Evolutionary conservation across 2,113 vertebrate genomes (phyloP).

Genomic region (Pelmatolapia mariae): DNA sequence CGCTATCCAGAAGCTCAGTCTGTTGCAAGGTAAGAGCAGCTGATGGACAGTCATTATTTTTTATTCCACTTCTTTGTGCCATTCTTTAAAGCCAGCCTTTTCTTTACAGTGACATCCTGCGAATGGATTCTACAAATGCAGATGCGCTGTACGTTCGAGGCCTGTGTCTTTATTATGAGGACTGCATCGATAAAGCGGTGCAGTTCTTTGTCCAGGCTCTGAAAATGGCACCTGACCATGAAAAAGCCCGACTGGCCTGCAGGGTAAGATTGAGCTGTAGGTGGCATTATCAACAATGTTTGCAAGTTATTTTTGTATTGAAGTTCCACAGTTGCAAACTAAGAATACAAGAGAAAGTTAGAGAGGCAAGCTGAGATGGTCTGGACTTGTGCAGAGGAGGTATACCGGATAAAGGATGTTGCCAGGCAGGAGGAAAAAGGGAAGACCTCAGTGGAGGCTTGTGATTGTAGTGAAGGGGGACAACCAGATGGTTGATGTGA

Average conservation of each 20-base stretch:
- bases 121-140: slow-evolving; percentile 91
- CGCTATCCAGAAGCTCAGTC: slow-evolving; percentile 95
- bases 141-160: slow-evolving; percentile 92
- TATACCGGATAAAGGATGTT: not conserved
- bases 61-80: not conserved
- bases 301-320: not conserved
- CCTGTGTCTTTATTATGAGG: slow-evolving; percentile 94
- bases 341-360: not conserved
- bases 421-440: not conserved
- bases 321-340: not conserved
- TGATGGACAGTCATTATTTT: not conserved
- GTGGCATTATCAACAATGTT: not conserved
- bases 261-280: slow-evolving; percentile 68
- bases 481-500: not conserved
- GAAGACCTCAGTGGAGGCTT: not conserved
- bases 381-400: not conserved
- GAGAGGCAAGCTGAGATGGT: not conserved
- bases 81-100: not conserved
- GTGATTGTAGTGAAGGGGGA: not conserved
- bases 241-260: slow-evolving; percentile 90
- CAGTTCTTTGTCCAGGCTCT: slow-evolving; percentile 96
- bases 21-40: slow-evolving; percentile 81
- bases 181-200: slow-evolving; percentile 94
- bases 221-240: slow-evolving; percentile 92
- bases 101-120: slow-evolving; percentile 83